Evolutionary conservation across 2,797 vertebrate species (phyloP), one percentile per base, ranked within the genome.

Genomic region (Fistularia tabacaria): DNA sequence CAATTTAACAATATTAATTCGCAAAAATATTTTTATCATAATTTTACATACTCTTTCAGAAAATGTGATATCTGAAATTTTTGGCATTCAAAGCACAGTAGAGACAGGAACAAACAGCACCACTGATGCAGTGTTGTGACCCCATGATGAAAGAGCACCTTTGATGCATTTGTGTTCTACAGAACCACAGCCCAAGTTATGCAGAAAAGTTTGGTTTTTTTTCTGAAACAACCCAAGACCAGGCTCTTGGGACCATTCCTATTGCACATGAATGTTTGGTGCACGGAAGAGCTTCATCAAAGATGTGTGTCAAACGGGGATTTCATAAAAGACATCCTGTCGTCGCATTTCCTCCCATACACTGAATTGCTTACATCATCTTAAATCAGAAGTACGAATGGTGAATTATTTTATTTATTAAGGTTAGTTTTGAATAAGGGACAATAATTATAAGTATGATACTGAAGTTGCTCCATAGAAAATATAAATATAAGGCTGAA

Each of bases 161-260:
- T 89, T 90, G 87, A 88, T 72, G 84, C 66, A 36, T 83, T 87
- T 86, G 81, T 83, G 58, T 83, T 83, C 64, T 63, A 56, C 39
- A 36, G 59, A 66, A 73, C 67, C 66, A 76, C 71, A 79, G 10
- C 74, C 76, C 73, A 74, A 50, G 12, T 37, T 57, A 38, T 50
- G 58, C 39, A 62, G 69, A 51, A 56, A 62, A 69, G 77, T 77
- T n/a, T 49, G 46, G 42, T 75, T 64, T 69, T 51, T 62, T 46
- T 75, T 70, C 51, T 54, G 25, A 60, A 73, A 39, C 62, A 61
- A 67, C 52, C 72, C 66, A 57, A 71, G 55, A 69, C 63, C 72
- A 66, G 69, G 49, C 77, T 72, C 74, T 54, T 58, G 79, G 84
- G 71, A 81, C 58, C 10, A 65, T 48, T 48, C 9, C 10, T 14